Evolutionary conservation across 2,113 vertebrate genomes (phyloP), one percentile per base, ranked within the genome.

Genomic region (Melanostigma gelatinosum): DNA sequence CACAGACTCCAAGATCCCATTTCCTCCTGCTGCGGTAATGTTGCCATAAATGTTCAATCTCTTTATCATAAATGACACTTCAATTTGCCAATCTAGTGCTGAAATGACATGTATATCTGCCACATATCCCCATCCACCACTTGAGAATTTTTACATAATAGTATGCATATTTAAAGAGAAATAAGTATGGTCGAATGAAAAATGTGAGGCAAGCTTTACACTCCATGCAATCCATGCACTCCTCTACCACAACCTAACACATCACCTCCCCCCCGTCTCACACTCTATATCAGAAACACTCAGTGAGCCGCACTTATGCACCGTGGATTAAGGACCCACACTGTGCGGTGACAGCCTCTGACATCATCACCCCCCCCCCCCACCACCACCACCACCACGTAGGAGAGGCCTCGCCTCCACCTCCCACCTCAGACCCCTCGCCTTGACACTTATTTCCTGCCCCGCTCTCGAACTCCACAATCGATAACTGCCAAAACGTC

Each of bases 401-500:
- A n/a, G n/a, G 44, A 46, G 44, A 46, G 44, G 44, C 44, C 44
- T 44, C 16, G 16, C 48, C 58, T 76, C 54, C 27, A 42, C 29
- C 73, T 80, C 67, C 40, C 34, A 34, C 61, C 3, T 70, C 73
- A 66, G 76, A 87, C 32, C 66, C 57, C 80, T 79, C 12, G 3
- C 68, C 78, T 58, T 32, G 58, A 70, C 65, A 72, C 64, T 6
- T 60, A 69, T 83, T 88, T 85, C 75, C 82, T 80, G 68, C 58
- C 34, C 24, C 4, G 13, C 68, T 52, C 58, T 80, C 20, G 6
- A 60, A 66, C 72, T 87, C 79, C 42, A 58, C 69, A 70, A 86
- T 90, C 86, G 32, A 92, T 90, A 85, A 46, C 74, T 79, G 80
- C 73, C 86, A 82, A 90, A 88, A 89, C 87, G 89, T 88, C 91